Percentiles rank a stretch among this genome's conserved stretches.
phyloP scores from a whole-genome alignment of 64 coral and sea anemone species.

The Montipora foliosa region DNA sequence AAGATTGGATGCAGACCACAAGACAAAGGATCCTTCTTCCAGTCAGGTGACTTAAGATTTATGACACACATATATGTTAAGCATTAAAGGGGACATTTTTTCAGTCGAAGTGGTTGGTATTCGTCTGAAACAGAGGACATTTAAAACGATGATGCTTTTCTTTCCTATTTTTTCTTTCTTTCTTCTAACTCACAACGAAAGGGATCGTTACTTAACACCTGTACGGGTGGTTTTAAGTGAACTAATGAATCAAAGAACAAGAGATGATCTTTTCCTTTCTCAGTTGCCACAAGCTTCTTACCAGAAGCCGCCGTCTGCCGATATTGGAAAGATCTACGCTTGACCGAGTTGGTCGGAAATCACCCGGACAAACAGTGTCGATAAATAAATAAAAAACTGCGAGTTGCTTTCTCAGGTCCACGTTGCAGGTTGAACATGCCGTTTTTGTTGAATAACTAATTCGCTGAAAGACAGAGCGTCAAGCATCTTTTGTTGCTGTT shows the following conservation, averaged over 20 bases:
- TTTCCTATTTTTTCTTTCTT: no score
- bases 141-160: no score
- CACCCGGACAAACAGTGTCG: background rate
- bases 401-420: background rate
- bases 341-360: background rate
- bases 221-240: constrained; percentile 10
- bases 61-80: background rate
- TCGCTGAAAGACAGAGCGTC: background rate
- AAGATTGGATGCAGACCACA: constrained; percentile 50
- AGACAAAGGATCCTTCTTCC: constrained; percentile 48
- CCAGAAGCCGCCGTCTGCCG: background rate
- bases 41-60: constrained; percentile 13
- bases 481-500: background rate
- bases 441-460: background rate
- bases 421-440: background rate
- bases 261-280: constrained; percentile 40
- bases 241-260: background rate
- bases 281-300: constrained; percentile 16
- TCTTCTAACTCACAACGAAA: no score
- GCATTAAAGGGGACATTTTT: no score
- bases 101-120: background rate
- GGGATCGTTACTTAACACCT: background rate
- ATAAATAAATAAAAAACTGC: background rate
- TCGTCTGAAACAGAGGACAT: background rate
- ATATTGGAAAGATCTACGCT: background rate